These are phyloP conservation scores for Lepidonotus clava DNA, from an alignment of 2,888 invertebrate species.

Conservation along the genomic window DNA sequence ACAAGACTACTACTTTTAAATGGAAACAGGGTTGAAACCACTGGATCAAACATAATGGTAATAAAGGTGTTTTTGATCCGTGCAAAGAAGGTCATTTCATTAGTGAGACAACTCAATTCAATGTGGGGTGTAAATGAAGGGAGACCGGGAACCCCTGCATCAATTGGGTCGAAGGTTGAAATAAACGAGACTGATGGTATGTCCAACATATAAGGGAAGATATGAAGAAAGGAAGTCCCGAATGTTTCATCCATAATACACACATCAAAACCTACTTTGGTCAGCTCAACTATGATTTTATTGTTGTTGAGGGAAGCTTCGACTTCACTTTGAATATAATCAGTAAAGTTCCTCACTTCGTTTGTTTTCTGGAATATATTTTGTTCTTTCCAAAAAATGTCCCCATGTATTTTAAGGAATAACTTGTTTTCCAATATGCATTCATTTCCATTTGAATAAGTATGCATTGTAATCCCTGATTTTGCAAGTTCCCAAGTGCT, in stretches of 20 bases:
- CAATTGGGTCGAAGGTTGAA: neutral
- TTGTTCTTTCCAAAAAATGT: neutral
- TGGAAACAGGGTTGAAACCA: neutral
- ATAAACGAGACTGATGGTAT: neutral
- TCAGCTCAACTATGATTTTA: no score
- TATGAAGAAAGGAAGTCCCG: neutral
- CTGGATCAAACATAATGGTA: neutral
- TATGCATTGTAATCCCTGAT: neutral
- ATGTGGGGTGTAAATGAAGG: conserved; percentile 26
- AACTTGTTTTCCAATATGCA: neutral
- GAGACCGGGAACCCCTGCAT: neutral
- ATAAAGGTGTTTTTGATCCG: neutral
- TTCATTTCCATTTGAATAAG: neutral
- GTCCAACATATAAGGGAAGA: neutral
- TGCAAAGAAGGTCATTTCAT: conserved; percentile 3
- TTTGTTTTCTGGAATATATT: neutral
- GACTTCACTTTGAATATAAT: no score
- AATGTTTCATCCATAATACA: conserved; percentile 3
- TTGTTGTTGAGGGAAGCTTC: no score
- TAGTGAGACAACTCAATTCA: neutral
- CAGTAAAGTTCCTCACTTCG: neutral
- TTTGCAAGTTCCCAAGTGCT: neutral
- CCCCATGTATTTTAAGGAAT: neutral
- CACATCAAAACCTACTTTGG: conserved; percentile 13
- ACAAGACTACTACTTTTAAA: neutral